A percentile compares a stretch with the other conserved stretches of the same genome.
Evolutionary conservation across 2,113 vertebrate species (phyloP).

Genomic region (Hemichromis elongatus): DNA sequence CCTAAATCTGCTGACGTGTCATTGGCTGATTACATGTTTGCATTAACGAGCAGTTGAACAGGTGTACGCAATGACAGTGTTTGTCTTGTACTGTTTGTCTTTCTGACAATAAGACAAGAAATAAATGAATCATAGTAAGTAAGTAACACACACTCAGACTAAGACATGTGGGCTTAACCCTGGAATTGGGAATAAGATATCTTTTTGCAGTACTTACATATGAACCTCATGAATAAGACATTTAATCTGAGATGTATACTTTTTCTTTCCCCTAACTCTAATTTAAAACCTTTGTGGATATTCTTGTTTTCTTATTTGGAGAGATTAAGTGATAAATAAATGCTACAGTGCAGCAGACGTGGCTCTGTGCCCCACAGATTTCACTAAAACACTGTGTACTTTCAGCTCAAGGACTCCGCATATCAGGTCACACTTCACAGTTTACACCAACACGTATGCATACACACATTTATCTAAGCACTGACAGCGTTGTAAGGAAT

Average conservation of each 20-base stretch:
- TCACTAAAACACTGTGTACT: neutral
- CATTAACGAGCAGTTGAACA: neutral
- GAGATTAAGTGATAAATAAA: neutral
- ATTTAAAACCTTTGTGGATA: neutral
- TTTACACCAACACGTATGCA: neutral
- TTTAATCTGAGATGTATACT: neutral
- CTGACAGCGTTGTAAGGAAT: slow-evolving; percentile 12
- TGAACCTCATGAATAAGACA: neutral
- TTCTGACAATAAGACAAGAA: neutral
- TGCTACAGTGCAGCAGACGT: neutral
- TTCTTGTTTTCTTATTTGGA: neutral
- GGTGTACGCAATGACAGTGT: neutral
- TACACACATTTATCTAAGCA: neutral
- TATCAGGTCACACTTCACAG: slow-evolving; percentile 12
- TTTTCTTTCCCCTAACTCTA: neutral
- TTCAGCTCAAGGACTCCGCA: slow-evolving; percentile 10
- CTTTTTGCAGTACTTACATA: neutral
- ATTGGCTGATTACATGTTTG: neutral
- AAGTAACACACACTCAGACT: no score
- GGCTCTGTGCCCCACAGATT: neutral
- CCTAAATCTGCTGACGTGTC: neutral
- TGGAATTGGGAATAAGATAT: neutral
- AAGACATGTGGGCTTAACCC: no score
- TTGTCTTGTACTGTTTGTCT: neutral
- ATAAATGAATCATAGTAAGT: neutral